These are phyloP conservation scores for Struthidea cinerea DNA, from an alignment of 2,113 vertebrate species.

Conservation along the genomic window DNA sequence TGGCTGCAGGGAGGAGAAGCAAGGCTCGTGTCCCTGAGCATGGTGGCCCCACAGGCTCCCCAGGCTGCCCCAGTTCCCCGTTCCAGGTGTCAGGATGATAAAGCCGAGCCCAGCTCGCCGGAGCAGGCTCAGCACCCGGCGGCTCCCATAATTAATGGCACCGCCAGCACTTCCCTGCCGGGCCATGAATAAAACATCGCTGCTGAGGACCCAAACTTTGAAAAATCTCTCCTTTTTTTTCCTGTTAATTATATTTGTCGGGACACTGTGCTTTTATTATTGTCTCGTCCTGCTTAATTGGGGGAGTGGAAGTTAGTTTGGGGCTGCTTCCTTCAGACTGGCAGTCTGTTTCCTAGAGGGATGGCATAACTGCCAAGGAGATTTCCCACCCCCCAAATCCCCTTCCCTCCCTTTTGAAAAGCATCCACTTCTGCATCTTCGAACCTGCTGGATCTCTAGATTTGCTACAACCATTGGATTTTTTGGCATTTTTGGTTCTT, in stretches of 20 bases:
- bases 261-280: conserved; percentile 27
- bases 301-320: neutral
- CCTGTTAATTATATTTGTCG: conserved; percentile 37
- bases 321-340: neutral
- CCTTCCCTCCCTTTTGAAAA: neutral
- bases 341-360: neutral
- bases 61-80: rapidly evolving
- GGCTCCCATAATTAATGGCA: conserved; percentile 53
- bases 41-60: neutral
- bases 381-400: neutral
- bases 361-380: neutral
- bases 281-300: neutral
- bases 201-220: conserved; percentile 22
- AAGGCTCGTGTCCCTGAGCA: rapidly evolving
- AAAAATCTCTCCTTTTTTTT: conserved; percentile 10
- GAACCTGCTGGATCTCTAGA: neutral
- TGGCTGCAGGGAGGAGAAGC: neutral
- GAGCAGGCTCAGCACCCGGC: neutral
- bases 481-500: neutral
- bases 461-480: neutral
- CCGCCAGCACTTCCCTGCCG: neutral
- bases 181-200: conserved; percentile 64
- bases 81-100: conserved; percentile 29
- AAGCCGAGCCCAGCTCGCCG: neutral
- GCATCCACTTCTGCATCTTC: neutral